A percentile compares a stretch with the other conserved stretches of the same genome.
phyloP scores from a whole-genome alignment of 2,113 vertebrate genomes.

The Noctilio leporinus region DNA sequence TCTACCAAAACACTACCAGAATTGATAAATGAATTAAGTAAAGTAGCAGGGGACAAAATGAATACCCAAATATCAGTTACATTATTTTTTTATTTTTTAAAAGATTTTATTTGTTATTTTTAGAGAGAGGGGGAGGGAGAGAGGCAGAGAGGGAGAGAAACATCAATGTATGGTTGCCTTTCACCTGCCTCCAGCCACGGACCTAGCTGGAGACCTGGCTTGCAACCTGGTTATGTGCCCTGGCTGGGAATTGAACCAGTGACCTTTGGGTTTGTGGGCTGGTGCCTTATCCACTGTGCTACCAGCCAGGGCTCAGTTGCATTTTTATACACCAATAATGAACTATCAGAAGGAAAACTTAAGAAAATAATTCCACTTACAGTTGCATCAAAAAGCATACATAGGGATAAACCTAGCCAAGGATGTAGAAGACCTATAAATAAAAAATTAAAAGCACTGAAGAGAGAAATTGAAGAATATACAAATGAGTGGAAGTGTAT shows the following conservation, averaged over 20 bases:
- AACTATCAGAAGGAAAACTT: not conserved
- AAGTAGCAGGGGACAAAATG: not conserved
- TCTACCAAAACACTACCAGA: not conserved
- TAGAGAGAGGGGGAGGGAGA: no score
- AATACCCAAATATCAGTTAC: not conserved
- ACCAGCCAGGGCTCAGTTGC: no score
- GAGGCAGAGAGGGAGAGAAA: no score
- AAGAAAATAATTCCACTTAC: not conserved
- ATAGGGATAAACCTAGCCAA: not conserved
- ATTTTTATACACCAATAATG: not conserved
- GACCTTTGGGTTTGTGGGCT: no score
- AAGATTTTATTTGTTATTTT: no score
- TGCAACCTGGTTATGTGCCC: no score
- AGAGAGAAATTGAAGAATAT: not conserved
- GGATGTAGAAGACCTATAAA: not conserved
- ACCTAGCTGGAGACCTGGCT: no score
- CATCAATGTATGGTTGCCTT: no score
- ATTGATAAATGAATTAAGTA: not conserved
- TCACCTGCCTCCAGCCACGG: no score
- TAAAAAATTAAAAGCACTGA: not conserved
- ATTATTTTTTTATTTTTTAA: no score
- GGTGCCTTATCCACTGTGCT: no score
- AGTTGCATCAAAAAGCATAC: not conserved
- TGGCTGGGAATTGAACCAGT: no score
- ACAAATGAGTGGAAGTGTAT: not conserved